Conservation (phyloP, 2,888 invertebrate genomes). For the Balanococcus diminutus region DNA sequence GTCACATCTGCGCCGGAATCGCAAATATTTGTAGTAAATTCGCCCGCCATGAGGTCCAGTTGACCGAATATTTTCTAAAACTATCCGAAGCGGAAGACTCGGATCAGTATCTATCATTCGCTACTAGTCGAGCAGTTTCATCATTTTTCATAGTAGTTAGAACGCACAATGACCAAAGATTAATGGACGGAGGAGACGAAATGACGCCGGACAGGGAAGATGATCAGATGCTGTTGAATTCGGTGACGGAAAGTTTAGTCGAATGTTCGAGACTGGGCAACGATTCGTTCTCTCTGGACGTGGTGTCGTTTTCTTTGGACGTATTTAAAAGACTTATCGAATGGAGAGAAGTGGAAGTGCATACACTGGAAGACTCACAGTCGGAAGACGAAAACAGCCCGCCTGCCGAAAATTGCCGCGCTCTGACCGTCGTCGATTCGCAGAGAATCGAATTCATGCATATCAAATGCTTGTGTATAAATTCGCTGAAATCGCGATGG, state of each 20-base stretch:
- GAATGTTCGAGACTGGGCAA: conserved; percentile 66
- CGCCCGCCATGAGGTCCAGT: conserved; percentile 79
- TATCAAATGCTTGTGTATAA: conserved; percentile 84
- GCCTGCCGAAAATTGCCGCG: conserved; percentile 60
- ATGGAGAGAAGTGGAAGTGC: conserved; percentile 82
- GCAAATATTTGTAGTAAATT: conserved; percentile 81
- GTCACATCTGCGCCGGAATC: conserved; percentile 80
- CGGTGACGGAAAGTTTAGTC: conserved; percentile 71
- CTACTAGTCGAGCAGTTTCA: conserved; percentile 79
- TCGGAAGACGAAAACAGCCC: conserved; percentile 62
- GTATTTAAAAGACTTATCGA: conserved; percentile 86
- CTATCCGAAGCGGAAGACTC: conserved; percentile 77
- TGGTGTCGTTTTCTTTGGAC: conserved; percentile 83
- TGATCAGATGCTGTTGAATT: conserved; percentile 69
- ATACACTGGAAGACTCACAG: conserved; percentile 76
- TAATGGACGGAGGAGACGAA: conserved; percentile 62
- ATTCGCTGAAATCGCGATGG: conserved; percentile 85
- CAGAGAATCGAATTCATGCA: conserved; percentile 74
- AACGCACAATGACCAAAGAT: conserved; percentile 73
- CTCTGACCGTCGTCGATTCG: conserved; percentile 69
- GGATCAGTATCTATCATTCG: conserved; percentile 80
- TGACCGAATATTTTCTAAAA: conserved; percentile 83
- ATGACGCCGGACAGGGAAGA: neutral
- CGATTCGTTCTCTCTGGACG: conserved; percentile 83
- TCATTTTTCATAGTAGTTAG: conserved; percentile 84